Evolutionary conservation across 2,797 vertebrate species (phyloP).

Genomic region (Monodelphis domestica): DNA sequence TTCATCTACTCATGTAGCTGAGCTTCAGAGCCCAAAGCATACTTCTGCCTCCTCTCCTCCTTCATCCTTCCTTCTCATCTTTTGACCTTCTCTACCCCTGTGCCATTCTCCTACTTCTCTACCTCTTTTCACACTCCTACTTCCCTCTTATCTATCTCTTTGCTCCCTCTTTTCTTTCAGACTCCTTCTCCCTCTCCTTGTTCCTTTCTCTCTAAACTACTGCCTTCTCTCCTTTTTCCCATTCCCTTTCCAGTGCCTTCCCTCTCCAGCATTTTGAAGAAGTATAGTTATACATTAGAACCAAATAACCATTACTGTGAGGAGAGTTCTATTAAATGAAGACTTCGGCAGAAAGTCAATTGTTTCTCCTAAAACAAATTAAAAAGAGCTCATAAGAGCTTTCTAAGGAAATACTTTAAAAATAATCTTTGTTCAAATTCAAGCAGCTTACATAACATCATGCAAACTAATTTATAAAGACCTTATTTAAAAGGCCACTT

Average conservation of each 20-base stretch:
- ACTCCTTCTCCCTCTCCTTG: neutral
- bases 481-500: neutral
- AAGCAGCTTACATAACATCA: neutral
- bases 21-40: neutral
- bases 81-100: neutral
- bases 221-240: neutral
- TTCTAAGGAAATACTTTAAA: neutral
- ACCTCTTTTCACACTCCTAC: neutral
- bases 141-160: neutral
- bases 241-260: neutral
- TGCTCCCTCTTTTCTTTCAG: neutral
- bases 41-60: neutral
- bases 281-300: neutral
- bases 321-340: neutral
- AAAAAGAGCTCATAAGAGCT: neutral
- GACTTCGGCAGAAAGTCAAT: neutral
- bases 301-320: neutral
- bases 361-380: neutral
- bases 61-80: neutral
- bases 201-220: neutral
- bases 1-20: rapidly evolving
- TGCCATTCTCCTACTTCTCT: neutral
- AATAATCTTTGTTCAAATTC: neutral
- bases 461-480: neutral
- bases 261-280: neutral